phyloP scores from a whole-genome alignment of 2,888 invertebrate species.

The Anodontia alba region DNA sequence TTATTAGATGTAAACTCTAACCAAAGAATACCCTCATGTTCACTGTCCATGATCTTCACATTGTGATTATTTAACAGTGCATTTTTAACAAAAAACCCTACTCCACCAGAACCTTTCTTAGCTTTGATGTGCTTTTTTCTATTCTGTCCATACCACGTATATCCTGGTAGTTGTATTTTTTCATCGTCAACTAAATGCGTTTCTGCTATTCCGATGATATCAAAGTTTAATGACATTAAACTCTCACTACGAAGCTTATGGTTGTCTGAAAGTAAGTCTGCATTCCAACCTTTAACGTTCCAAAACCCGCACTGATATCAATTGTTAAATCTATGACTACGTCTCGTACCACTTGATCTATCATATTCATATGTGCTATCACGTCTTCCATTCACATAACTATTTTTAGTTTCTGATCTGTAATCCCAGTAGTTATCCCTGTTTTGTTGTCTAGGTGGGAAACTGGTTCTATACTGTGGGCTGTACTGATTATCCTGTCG shows the following conservation, averaged over 20 bases:
- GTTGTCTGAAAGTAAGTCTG: not conserved
- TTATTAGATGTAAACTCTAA: not conserved
- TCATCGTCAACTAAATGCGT: not conserved
- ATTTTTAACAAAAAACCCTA: not conserved
- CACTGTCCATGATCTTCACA: not conserved
- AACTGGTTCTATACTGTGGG: not conserved
- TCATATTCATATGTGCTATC: not conserved
- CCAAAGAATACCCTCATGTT: not conserved
- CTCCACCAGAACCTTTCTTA: not conserved
- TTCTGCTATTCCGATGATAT: not conserved
- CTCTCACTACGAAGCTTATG: not conserved
- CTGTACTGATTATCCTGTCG: not conserved
- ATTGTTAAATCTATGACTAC: too few relatives aligned
- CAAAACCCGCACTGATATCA: not conserved
- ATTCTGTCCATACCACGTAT: conserved; percentile 2
- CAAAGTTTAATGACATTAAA: not conserved
- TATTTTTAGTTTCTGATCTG: too few relatives aligned
- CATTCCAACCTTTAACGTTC: not conserved
- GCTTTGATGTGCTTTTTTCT: not conserved
- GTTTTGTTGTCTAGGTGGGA: not conserved
- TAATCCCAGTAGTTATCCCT: not conserved
- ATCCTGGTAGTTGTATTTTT: not conserved
- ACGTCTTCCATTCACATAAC: not conserved
- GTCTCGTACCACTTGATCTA: not conserved
- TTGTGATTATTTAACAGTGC: not conserved